These are phyloP conservation scores for Epinotia ramella DNA, from an alignment of 2,888 invertebrate species.

Conservation along the genomic window DNA sequence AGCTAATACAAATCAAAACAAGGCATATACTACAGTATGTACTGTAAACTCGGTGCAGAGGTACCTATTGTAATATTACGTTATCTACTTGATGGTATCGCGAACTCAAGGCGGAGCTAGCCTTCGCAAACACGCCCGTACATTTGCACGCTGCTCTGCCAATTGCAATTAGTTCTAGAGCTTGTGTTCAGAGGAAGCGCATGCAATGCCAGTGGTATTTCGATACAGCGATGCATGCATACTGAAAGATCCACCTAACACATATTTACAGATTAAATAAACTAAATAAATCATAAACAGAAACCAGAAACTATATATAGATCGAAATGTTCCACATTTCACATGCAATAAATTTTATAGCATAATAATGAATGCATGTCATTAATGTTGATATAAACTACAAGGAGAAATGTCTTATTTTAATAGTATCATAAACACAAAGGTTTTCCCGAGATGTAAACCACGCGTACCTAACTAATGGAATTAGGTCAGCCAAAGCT, in stretches of 20 bases:
- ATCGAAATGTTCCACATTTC: slow-evolving; percentile 9
- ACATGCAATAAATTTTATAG: not conserved
- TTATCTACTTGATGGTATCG: not conserved
- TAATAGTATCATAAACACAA: slow-evolving; percentile 8
- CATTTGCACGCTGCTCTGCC: not conserved
- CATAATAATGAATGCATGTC: not conserved
- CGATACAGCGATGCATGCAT: not conserved
- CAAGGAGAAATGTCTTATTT: slow-evolving; percentile 16
- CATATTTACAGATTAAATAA: not conserved
- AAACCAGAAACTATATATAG: not conserved
- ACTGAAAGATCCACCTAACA: slow-evolving; percentile 4
- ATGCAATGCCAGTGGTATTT: not conserved
- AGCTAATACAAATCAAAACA: not conserved
- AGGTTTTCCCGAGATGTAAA: slow-evolving; percentile 11
- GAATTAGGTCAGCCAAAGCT: slow-evolving; percentile 27
- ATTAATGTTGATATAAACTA: slow-evolving; percentile 10
- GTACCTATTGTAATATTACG: not conserved
- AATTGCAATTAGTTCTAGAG: not conserved
- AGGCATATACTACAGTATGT: not conserved
- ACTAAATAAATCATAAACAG: not conserved
- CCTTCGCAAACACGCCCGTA: not conserved
- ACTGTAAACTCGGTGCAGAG: not conserved
- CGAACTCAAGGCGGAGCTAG: slow-evolving; percentile 1
- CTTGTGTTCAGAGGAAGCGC: not conserved
- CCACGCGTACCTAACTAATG: slow-evolving; percentile 19